Base-by-base conservation (phyloP, 2,797 vertebrate species). In the Parauchenoglanis punctatus region DNA sequence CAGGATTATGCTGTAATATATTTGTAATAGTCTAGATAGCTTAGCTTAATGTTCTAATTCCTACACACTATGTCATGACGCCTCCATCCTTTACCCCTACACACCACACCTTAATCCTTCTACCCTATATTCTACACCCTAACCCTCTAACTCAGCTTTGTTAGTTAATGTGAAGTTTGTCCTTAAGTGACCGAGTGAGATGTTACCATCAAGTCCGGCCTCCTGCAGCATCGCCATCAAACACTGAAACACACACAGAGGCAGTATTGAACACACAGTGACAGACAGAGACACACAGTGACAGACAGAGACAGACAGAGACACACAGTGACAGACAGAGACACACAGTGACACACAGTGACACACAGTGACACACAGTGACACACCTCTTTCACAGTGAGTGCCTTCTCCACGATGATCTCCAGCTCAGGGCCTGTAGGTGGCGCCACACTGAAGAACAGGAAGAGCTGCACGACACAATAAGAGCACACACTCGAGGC, bases 151-250 rank as follows among this genome's bases (percentile, higher is more conserved):
- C 6, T 77, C 28, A 35, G 23, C 35, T 20, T 44, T 40, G 18
- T 20, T 44, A 44, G 8, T 40, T 72, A 72, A 72, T 35, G 35
- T 35, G 31, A 70, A 40, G 17, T 70, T 17, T 70, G 7, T 70
- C 7, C 17, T 18, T 2, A 52, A 52, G 25, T 23, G 11, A 76
- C 2, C 7, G 13, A 70, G 25, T 8, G 46, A 76, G n/a, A 56
- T 91, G 93, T 95, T 94, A 99, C 98, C 97, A 91, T 96, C 92
- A 81, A 99, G 95, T 89, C 95, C 96, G 10, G 95, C 95, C 86
- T 94, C 93, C 85, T 96, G 93, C 93, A 99, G 92, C 97, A 99
- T 97, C 88, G 93, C 91, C 81, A 94, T 95, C 70, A 99, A 93
- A 94, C 98, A 98, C 98, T 99, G 92, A 61, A 91, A 93, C 88